These are phyloP conservation scores for Drosophila neonasuta DNA, from an alignment of 2,888 invertebrate species.

Conservation along the genomic window DNA sequence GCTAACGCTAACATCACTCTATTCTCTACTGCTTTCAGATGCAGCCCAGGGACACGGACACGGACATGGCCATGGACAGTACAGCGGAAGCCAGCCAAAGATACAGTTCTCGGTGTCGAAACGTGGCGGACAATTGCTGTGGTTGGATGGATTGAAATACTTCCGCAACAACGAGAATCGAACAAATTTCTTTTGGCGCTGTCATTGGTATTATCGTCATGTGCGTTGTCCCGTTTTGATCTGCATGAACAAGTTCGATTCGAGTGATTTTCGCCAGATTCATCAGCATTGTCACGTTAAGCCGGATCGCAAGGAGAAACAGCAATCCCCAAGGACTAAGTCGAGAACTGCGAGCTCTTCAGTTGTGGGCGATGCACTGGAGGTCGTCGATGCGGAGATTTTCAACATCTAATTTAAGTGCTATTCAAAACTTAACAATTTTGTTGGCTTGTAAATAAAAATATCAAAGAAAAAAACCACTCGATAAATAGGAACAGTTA, in stretches of 20 bases:
- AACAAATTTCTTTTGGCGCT: constrained; percentile 81
- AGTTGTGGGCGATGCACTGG: constrained; percentile 16
- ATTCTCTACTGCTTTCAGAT: constrained; percentile 4
- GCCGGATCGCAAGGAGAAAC: constrained; percentile 60
- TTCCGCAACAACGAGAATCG: constrained; percentile 82
- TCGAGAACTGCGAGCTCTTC: neutral
- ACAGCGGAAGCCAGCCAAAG: constrained; percentile 73
- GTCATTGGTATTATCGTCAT: constrained; percentile 81
- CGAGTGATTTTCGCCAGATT: constrained; percentile 80
- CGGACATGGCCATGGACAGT: constrained; percentile 70
- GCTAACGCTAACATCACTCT: neutral
- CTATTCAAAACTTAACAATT: constrained; percentile 21
- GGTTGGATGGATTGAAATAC: constrained; percentile 81
- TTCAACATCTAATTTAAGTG: constrained; percentile 61
- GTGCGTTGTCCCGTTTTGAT: constrained; percentile 81
- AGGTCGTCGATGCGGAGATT: constrained; percentile 36
- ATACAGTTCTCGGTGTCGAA: constrained; percentile 81
- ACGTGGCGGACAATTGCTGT: constrained; percentile 80
- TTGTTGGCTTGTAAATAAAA: constrained; percentile 58
- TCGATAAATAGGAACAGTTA: constrained; percentile 9
- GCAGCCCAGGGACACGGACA: constrained; percentile 48
- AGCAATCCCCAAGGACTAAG: constrained; percentile 3
- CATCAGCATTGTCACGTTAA: constrained; percentile 80
- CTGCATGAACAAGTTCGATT: constrained; percentile 81
- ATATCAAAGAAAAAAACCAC: constrained; percentile 13